These are phyloP conservation scores for Acropora yongei DNA, from an alignment of 64 coral and sea anemone species.

Conservation along the genomic window DNA sequence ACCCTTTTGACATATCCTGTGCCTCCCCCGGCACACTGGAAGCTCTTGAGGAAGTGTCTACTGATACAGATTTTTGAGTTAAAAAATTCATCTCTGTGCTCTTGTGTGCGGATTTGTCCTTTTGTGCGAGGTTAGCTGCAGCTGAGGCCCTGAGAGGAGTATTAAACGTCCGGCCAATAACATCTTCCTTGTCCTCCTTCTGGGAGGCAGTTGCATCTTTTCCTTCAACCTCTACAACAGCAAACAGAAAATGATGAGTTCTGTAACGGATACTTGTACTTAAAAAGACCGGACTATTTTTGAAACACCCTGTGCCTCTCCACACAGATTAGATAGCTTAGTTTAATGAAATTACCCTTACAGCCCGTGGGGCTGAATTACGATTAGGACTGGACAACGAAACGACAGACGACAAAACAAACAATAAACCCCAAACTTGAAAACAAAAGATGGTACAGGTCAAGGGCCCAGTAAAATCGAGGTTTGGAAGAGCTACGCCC, in stretches of 20 bases:
- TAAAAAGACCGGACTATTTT: no score
- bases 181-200: conserved; percentile 33
- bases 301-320: no score
- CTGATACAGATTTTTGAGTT: conserved; percentile 72
- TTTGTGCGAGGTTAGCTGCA: conserved; percentile 81
- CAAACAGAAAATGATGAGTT: background rate
- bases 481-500: no score
- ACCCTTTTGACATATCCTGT: conserved; percentile 68
- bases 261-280: background rate
- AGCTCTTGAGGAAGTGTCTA: conserved; percentile 80
- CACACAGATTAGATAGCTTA: no score
- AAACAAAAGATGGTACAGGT: no score
- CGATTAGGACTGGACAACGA: no score
- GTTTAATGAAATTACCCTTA: no score
- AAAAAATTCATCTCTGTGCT: conserved; percentile 14
- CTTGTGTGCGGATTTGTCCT: conserved; percentile 74
- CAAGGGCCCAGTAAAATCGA: no score
- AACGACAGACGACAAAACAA: no score
- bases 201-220: background rate
- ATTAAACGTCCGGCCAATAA: conserved; percentile 86
- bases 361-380: no score
- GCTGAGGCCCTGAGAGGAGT: conserved; percentile 94
- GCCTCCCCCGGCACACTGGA: conserved; percentile 88
- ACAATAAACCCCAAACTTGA: no score
- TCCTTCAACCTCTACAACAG: background rate